phyloP scores from a whole-genome alignment of 2,797 vertebrate genomes.

The Thamnophis elegans region DNA sequence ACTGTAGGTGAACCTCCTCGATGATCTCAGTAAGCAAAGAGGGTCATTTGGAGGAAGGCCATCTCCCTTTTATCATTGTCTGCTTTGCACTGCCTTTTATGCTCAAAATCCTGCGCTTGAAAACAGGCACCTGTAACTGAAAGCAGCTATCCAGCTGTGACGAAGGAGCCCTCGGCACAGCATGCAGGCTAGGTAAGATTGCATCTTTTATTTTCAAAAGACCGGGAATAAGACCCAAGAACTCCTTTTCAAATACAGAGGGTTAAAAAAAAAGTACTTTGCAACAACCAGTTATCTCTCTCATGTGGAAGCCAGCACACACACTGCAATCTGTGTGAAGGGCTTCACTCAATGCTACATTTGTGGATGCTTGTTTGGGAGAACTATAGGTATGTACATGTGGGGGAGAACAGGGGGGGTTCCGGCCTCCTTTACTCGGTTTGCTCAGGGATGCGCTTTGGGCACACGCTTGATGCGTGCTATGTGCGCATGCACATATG shows the following conservation, averaged over 20 bases:
- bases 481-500: no score
- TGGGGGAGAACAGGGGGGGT: no score
- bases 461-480: no score
- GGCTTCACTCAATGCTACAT: background rate
- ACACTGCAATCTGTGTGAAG: background rate
- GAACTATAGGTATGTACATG: background rate
- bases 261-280: background rate
- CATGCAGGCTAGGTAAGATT: background rate
- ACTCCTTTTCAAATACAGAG: background rate
- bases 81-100: background rate
- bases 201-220: background rate
- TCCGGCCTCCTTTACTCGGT: no score
- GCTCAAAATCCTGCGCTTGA: background rate
- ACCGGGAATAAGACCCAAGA: background rate
- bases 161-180: background rate
- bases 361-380: background rate
- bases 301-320: background rate
- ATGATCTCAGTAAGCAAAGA: background rate
- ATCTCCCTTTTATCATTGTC: background rate
- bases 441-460: no score
- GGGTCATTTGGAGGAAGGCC: background rate
- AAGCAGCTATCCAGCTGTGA: background rate
- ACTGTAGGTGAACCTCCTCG: background rate
- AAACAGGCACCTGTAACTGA: background rate
- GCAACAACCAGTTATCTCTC: background rate